Evolutionary conservation across 2,797 vertebrate genomes (phyloP).

Genomic region (Myotis myotis): DNA sequence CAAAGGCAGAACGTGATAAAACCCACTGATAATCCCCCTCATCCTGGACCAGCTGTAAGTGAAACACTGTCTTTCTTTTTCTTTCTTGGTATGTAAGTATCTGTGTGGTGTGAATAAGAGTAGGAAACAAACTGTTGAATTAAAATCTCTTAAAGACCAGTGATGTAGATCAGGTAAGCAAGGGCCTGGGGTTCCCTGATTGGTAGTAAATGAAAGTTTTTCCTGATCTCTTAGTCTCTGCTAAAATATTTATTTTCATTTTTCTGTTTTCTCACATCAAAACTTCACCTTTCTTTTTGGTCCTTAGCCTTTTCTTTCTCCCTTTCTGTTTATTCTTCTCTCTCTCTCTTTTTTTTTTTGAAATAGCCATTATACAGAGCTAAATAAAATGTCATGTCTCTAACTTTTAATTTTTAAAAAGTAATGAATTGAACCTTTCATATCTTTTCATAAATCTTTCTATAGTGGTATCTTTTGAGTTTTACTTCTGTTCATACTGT

Average conservation of each 20-base stretch:
- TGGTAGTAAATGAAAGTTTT: background rate
- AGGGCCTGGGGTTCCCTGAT: background rate
- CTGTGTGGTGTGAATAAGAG: background rate
- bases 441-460: background rate
- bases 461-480: background rate
- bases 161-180: background rate
- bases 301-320: background rate
- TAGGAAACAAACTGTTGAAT: slow-evolving; percentile 2
- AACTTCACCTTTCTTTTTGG: background rate
- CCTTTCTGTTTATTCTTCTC: background rate
- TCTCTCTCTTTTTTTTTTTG: background rate
- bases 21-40: slow-evolving; percentile 86
- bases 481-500: background rate
- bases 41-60: slow-evolving; percentile 91
- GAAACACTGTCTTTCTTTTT: background rate
- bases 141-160: background rate
- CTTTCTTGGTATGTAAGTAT: background rate
- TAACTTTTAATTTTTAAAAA: background rate
- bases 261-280: background rate
- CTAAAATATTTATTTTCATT: background rate
- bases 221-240: background rate
- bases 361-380: background rate
- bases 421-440: background rate
- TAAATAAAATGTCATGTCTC: background rate
- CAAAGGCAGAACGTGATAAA: slow-evolving; percentile 88